These are phyloP conservation scores for Lasiurus cinereus DNA, from an alignment of 2,113 vertebrate genomes.

Conservation along the genomic window DNA sequence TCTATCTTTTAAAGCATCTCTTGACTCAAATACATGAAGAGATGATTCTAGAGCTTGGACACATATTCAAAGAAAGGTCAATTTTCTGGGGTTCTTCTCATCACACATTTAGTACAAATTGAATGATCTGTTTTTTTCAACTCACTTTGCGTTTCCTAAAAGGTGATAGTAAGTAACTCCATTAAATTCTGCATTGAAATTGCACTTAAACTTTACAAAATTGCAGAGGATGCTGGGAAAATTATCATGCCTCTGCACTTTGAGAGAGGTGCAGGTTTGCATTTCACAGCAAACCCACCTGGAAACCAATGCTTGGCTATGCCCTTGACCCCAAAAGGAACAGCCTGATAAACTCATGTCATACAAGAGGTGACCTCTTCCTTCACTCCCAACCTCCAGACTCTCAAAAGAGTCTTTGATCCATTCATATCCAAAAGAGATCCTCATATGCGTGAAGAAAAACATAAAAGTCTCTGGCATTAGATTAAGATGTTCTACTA, in stretches of 20 bases:
- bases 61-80: neutral
- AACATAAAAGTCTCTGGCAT: conserved; percentile 9
- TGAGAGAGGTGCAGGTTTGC: neutral
- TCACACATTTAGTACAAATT: conserved; percentile 5
- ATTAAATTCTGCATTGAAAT: conserved; percentile 19
- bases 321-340: neutral
- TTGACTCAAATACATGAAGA: conserved; percentile 7
- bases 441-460: neutral
- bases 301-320: neutral
- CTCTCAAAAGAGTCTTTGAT: neutral
- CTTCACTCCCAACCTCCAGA: conserved; percentile 16
- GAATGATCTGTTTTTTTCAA: neutral
- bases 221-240: neutral
- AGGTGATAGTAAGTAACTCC: neutral
- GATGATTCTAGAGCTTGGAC: neutral
- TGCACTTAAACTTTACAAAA: conserved; percentile 19
- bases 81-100: neutral
- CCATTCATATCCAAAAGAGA: neutral
- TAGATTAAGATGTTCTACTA: neutral
- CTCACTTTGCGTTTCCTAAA: neutral
- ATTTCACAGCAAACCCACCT: neutral
- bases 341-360: neutral
- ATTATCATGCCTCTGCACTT: neutral
- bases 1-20: neutral
- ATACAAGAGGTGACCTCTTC: neutral